Conservation (phyloP, 2,888 invertebrate species). For the Amblyjoppa proteus region DNA sequence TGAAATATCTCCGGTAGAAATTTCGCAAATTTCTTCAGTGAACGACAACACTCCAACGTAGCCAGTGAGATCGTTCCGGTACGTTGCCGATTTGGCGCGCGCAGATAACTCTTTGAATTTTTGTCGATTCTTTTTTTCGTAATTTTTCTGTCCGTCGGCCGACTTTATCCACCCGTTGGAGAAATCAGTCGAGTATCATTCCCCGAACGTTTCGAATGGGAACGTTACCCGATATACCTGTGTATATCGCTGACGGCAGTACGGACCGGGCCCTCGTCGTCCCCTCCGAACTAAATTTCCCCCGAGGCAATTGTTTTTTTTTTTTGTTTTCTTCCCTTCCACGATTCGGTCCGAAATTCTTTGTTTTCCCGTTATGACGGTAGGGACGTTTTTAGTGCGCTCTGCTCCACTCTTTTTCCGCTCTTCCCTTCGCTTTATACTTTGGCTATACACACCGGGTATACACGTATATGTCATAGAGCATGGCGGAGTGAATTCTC, state of each 20-base stretch:
- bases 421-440: conserved; percentile 21
- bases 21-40: not conserved
- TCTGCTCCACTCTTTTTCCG: conserved; percentile 41
- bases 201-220: not conserved
- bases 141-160: not conserved
- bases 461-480: conserved; percentile 5
- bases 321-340: not conserved
- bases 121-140: not conserved
- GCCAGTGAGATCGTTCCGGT: not conserved
- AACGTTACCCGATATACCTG: conserved; percentile 4
- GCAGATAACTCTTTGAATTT: conserved; percentile 7
- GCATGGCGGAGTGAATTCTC: conserved; percentile 40
- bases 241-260: conserved; percentile 7
- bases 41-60: not conserved
- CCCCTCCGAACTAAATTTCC: conserved; percentile 56
- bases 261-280: conserved; percentile 8
- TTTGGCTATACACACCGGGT: not conserved
- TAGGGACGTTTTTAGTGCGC: conserved; percentile 47
- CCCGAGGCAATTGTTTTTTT: conserved; percentile 51
- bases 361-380: conserved; percentile 56
- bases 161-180: not conserved
- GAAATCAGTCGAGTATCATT: conserved; percentile 48
- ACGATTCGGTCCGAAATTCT: conserved; percentile 52
- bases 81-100: not conserved
- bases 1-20: not conserved